Evolutionary conservation across 2,888 invertebrate genomes (phyloP).

Genomic region (Drosophila atroscutellata): DNA sequence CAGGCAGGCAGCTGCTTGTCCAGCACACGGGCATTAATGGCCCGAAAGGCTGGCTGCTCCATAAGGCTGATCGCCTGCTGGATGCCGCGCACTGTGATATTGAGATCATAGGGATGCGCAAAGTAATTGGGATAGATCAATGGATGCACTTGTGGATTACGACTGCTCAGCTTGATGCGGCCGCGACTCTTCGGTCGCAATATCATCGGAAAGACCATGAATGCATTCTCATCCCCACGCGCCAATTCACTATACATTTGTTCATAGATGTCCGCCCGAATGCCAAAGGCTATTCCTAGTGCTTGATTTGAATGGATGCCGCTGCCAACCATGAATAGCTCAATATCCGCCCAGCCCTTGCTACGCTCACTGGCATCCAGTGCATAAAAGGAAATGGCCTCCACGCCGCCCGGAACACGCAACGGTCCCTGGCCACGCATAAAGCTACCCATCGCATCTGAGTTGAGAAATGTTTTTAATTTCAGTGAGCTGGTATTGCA

Average conservation of each 20-base stretch:
- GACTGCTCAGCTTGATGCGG: slow-evolving; percentile 87
- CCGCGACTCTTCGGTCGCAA: slow-evolving; percentile 90
- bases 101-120: slow-evolving; percentile 87
- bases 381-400: slow-evolving; percentile 88
- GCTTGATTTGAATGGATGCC: slow-evolving; percentile 81
- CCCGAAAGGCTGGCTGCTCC: slow-evolving; percentile 86
- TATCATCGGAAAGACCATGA: slow-evolving; percentile 87
- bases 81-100: slow-evolving; percentile 87
- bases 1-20: slow-evolving; percentile 87
- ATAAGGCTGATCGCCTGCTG: slow-evolving; percentile 86
- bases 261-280: slow-evolving; percentile 84
- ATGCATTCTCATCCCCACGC: slow-evolving; percentile 83
- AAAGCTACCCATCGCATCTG: slow-evolving; percentile 54
- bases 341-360: slow-evolving; percentile 88
- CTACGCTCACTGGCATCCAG: slow-evolving; percentile 82
- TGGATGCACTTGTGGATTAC: slow-evolving; percentile 88
- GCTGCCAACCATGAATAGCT: slow-evolving; percentile 88
- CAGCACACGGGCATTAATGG: slow-evolving; percentile 86
- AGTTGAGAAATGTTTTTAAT: slow-evolving; percentile 56
- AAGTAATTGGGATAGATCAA: slow-evolving; percentile 90
- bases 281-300: slow-evolving; percentile 82
- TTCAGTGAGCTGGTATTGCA: slow-evolving; percentile 83
- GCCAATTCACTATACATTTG: slow-evolving; percentile 83
- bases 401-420: slow-evolving; percentile 87
- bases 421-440: slow-evolving; percentile 83